Evolutionary conservation across 2,888 invertebrate genomes (phyloP).

Genomic region (Clanis bilineata): DNA sequence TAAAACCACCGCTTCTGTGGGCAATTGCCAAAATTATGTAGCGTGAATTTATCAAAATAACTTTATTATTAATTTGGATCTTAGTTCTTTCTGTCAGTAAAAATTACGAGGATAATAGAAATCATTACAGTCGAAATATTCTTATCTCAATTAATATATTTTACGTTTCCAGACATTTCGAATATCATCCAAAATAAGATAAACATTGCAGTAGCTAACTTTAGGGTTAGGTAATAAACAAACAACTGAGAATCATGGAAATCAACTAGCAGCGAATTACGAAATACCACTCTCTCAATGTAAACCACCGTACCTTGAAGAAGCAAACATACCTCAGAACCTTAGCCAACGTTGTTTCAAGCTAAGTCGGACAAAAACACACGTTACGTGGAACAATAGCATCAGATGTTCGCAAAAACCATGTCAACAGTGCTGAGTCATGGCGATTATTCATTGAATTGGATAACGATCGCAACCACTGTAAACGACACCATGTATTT

Average conservation of each 20-base stretch:
- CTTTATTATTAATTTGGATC: slow-evolving; percentile 2
- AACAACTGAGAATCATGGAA: too few relatives aligned
- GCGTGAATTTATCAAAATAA: neutral
- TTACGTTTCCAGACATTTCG: too few relatives aligned
- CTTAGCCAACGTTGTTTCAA: neutral
- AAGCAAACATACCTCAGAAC: too few relatives aligned
- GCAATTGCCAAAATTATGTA: neutral
- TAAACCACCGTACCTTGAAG: too few relatives aligned
- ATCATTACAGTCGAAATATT: neutral
- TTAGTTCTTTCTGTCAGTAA: neutral
- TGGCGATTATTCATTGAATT: slow-evolving; percentile 9
- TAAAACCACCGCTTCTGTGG: neutral
- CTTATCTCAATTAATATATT: neutral
- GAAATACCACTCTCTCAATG: too few relatives aligned
- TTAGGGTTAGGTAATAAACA: too few relatives aligned
- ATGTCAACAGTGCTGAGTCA: slow-evolving; percentile 12
- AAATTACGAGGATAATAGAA: neutral
- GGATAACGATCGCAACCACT: neutral
- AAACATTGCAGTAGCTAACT: too few relatives aligned
- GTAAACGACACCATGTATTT: neutral
- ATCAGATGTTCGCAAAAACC: slow-evolving; percentile 3
- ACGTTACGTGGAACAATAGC: neutral
- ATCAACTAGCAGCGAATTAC: too few relatives aligned
- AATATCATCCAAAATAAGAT: too few relatives aligned
- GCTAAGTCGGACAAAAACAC: neutral